phyloP scores from a whole-genome alignment of 2,888 invertebrate genomes.

The Drosophila testacea region DNA sequence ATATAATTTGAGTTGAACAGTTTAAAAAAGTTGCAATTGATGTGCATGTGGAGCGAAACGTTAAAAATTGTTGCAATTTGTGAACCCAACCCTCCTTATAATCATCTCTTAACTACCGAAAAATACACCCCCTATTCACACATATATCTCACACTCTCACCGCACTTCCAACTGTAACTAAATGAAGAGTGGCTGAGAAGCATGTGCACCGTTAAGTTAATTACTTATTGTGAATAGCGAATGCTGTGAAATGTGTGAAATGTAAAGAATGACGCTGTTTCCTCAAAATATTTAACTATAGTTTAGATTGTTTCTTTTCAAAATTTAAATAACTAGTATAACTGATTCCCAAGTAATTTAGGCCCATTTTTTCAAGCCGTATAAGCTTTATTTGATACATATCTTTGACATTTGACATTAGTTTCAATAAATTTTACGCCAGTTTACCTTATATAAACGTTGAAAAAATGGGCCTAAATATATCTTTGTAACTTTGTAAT shows the following conservation, averaged over 20 bases:
- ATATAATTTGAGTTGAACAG: constrained; percentile 75
- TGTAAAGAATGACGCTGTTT: background rate
- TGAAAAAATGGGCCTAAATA: no score
- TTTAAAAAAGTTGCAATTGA: constrained; percentile 74
- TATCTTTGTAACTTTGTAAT: no score
- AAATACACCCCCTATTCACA: background rate
- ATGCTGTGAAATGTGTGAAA: constrained; percentile 1
- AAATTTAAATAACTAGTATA: background rate
- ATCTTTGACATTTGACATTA: no score
- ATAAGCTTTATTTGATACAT: no score
- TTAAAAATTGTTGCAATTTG: constrained; percentile 41
- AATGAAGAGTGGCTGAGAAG: constrained; percentile 28
- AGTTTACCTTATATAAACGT: no score
- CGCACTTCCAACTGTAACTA: constrained; percentile 30
- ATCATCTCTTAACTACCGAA: constrained; percentile 37
- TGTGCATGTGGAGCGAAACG: constrained; percentile 37
- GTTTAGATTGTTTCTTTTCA: background rate
- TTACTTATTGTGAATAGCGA: constrained; percentile 23
- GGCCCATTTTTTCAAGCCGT: no score
- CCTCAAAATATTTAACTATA: constrained; percentile 13
- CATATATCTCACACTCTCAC: background rate
- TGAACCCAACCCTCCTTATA: constrained; percentile 10
- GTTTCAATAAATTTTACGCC: no score
- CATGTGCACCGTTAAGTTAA: constrained; percentile 33
- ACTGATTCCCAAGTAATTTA: no score